Percentiles rank a stretch among this genome's conserved stretches.
These are phyloP conservation scores for Samia ricini DNA, from an alignment of 1,140 invertebrate genomes.

Conservation along the genomic window DNA sequence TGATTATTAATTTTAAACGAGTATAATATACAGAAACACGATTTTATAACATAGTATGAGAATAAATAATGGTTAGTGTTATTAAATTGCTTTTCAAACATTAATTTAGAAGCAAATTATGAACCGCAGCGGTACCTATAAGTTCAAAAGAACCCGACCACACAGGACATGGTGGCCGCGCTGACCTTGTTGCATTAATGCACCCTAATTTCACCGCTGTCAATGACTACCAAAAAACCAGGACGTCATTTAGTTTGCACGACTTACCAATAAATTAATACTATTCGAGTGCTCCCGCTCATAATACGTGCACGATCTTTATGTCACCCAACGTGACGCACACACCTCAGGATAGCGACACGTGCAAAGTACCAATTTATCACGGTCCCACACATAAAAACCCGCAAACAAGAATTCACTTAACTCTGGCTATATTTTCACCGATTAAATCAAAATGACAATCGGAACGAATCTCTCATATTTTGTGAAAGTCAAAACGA, in stretches of 20 bases:
- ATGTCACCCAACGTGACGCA: conserved; percentile 37
- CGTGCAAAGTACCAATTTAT: conserved; percentile 29
- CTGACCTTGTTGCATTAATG: conserved; percentile 70
- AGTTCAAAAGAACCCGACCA: conserved; percentile 40
- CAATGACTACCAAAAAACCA: conserved; percentile 53
- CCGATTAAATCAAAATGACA: conserved; percentile 32
- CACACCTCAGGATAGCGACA: conserved; percentile 15
- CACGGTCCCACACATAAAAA: conserved; percentile 25
- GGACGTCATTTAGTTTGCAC: conserved; percentile 68
- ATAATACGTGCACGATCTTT: conserved; percentile 50
- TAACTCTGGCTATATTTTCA: conserved; percentile 25
- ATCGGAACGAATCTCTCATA: conserved; percentile 26
- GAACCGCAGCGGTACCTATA: conserved; percentile 43
- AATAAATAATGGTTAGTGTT: background rate
- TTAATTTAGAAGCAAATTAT: conserved; percentile 35
- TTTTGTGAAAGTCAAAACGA: conserved; percentile 22
- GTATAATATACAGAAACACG: too few species aligned
- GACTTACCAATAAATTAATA: conserved; percentile 71
- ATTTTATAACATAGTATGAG: background rate
- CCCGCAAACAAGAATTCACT: conserved; percentile 26
- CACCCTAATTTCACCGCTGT: conserved; percentile 71
- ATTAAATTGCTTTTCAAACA: background rate
- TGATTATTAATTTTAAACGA: too few species aligned
- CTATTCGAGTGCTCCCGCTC: conserved; percentile 51
- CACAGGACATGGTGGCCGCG: conserved; percentile 40